phyloP scores from a whole-genome alignment of 1,140 invertebrate genomes.

The Zeugodacus cucurbitae region DNA sequence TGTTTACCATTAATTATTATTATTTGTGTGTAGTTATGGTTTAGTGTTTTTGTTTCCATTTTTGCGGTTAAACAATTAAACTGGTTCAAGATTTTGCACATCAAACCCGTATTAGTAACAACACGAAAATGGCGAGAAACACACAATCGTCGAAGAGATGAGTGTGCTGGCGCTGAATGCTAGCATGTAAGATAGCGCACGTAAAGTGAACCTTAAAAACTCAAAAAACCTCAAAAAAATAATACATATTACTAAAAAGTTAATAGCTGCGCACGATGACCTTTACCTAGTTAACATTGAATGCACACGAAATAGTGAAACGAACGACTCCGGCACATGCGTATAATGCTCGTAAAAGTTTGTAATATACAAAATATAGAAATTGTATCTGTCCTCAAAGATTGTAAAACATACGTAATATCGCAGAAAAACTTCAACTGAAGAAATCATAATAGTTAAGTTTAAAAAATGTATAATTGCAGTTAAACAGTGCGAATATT shows the following conservation, averaged over 20 bases:
- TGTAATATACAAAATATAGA: not conserved
- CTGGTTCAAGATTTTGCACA: conserved; percentile 29
- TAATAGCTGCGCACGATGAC: not conserved
- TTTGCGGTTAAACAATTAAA: conserved; percentile 29
- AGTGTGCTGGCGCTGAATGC: not conserved
- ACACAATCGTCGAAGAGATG: not conserved
- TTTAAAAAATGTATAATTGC: too few relatives aligned
- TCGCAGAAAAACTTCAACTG: too few relatives aligned
- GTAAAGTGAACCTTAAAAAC: not conserved
- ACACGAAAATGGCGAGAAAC: not conserved
- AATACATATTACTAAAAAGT: not conserved
- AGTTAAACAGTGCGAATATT: too few relatives aligned
- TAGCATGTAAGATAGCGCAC: not conserved
- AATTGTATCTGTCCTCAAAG: not conserved
- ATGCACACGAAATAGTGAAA: not conserved
- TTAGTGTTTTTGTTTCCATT: not conserved
- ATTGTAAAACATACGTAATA: not conserved
- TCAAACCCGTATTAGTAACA: not conserved
- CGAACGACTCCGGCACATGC: not conserved
- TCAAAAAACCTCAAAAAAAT: too few relatives aligned
- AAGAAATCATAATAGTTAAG: too few relatives aligned
- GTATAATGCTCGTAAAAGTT: too few relatives aligned
- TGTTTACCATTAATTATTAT: not conserved
- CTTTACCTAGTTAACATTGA: conserved; percentile 17
- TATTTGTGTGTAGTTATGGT: not conserved